phyloP scores from a whole-genome alignment of 2,797 vertebrate species.

The Nasua narica region DNA sequence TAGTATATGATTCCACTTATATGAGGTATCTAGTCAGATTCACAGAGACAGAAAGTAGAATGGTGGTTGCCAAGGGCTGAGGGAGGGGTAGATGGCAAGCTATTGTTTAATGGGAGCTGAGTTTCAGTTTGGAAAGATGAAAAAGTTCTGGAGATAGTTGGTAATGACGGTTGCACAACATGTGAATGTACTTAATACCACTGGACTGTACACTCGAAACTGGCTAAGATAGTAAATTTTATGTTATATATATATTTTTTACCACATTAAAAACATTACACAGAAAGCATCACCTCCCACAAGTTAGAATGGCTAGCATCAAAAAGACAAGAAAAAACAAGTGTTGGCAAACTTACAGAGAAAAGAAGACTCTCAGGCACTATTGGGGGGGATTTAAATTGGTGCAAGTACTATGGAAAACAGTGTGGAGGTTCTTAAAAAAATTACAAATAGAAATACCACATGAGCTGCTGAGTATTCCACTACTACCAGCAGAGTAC shows the following conservation, averaged over 20 bases:
- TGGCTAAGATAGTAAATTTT: neutral
- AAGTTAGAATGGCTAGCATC: neutral
- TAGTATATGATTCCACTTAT: neutral
- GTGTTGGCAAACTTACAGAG: neutral
- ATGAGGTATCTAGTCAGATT: neutral
- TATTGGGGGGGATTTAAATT: neutral
- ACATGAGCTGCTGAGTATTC: no score
- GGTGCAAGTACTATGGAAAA: neutral
- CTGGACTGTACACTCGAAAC: neutral
- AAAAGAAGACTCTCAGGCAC: neutral
- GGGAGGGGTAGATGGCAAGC: neutral
- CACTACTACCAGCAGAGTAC: no score
- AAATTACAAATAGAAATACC: neutral
- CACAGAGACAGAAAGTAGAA: neutral
- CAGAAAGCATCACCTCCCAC: neutral
- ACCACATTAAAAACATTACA: neutral
- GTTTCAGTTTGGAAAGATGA: neutral
- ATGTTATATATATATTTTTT: neutral
- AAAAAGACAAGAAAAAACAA: neutral
- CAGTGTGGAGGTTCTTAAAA: neutral
- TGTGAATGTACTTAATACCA: neutral
- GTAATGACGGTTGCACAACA: neutral
- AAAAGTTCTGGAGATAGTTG: neutral
- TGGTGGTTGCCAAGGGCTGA: neutral
- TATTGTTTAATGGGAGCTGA: neutral